Conservation (phyloP, 2,113 vertebrate species). For the Pagrus major region DNA sequence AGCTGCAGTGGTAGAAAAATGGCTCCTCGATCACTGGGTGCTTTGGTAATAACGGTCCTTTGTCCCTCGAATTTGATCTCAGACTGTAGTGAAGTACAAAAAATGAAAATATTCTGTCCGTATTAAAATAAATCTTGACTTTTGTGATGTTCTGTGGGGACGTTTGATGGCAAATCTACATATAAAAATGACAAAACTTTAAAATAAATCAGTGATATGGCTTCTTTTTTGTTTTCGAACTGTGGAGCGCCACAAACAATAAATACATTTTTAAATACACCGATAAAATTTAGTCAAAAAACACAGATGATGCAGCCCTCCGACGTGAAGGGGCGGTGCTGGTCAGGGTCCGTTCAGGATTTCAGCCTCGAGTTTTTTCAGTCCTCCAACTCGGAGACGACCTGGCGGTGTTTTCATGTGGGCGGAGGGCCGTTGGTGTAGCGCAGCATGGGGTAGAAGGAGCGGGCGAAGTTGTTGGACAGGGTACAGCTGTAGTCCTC, state of each 20-base stretch:
- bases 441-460: conserved; percentile 94
- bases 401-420: conserved; percentile 80
- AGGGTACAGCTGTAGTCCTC: conserved; percentile 91
- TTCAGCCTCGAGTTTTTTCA: background rate
- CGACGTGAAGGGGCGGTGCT: background rate
- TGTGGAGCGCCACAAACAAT: conserved; percentile 32
- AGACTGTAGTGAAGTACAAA: conserved; percentile 2
- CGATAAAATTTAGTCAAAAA: conserved; percentile 14
- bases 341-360: background rate
- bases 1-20: conserved; percentile 63
- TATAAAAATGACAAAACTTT: conserved; percentile 33
- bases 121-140: conserved; percentile 47
- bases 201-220: conserved; percentile 56
- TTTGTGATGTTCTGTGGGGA: background rate
- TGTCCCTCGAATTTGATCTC: background rate
- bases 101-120: conserved; percentile 10
- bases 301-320: conserved; percentile 14
- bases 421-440: conserved; percentile 96
- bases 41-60: conserved; percentile 38
- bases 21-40: background rate
- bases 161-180: conserved; percentile 28
- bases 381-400: background rate
- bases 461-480: conserved; percentile 94
- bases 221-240: conserved; percentile 44
- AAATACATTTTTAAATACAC: conserved; percentile 61